phyloP scores from a whole-genome alignment of 2,797 vertebrate species.

The Darevskia mixta region DNA sequence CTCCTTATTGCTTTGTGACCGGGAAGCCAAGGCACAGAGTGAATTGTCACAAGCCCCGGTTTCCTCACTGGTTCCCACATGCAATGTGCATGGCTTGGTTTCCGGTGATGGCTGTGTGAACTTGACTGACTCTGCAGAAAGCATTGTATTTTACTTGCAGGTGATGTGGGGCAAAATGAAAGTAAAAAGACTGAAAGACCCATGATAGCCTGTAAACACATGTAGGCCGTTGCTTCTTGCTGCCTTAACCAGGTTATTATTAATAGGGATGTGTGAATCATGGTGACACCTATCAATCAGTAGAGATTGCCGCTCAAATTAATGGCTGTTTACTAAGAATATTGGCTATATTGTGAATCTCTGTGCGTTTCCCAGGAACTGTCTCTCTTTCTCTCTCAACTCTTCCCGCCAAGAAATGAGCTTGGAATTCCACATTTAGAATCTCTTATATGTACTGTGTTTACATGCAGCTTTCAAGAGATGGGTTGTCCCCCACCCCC shows the following conservation, averaged over 20 bases:
- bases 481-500: not conserved
- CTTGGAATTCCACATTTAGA: not conserved
- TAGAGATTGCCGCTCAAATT: not conserved
- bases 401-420: not conserved
- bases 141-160: not conserved
- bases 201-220: not conserved
- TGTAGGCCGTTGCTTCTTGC: not conserved
- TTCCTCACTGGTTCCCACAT: constrained; percentile 7
- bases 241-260: not conserved
- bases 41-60: not conserved
- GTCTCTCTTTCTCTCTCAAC: not conserved
- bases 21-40: constrained; percentile 4
- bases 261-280: not conserved
- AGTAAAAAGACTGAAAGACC: not conserved
- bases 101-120: constrained; percentile 1
- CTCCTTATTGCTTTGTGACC: not conserved
- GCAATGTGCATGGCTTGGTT: not conserved
- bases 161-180: not conserved
- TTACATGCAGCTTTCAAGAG: not conserved
- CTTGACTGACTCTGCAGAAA: too few relatives aligned
- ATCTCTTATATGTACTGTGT: not conserved
- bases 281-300: not conserved
- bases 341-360: not conserved
- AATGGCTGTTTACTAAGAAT: not conserved
- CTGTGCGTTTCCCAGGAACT: not conserved